phyloP scores from a whole-genome alignment of 2,113 vertebrate genomes.

The Echinops telfairi region DNA sequence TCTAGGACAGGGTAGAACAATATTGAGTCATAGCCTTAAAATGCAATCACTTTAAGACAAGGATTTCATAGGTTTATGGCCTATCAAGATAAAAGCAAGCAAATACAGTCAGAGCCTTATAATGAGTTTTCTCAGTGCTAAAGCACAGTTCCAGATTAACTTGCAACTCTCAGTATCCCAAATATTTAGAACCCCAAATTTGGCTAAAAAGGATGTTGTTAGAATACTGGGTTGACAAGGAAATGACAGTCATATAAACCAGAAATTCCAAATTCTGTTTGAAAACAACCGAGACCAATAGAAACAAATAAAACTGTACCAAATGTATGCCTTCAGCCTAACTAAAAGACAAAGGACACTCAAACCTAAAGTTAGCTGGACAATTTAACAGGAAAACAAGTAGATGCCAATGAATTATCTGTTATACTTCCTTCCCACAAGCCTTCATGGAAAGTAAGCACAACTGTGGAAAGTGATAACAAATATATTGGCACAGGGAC shows the following conservation, averaged over 20 bases:
- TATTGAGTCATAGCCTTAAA: conserved; percentile 36
- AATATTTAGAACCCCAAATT: not conserved
- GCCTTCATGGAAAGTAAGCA: not conserved
- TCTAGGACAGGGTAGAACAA: not conserved
- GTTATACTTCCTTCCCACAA: not conserved
- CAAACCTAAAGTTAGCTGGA: not conserved
- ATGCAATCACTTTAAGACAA: not conserved
- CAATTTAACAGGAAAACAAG: not conserved
- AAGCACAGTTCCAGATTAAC: not conserved
- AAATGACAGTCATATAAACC: not conserved
- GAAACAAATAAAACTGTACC: not conserved
- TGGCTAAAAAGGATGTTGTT: not conserved
- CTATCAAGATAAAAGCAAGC: conserved; percentile 15
- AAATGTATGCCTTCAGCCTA: not conserved
- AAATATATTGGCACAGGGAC: not conserved
- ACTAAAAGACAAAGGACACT: not conserved
- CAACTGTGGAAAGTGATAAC: not conserved
- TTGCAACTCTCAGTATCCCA: not conserved
- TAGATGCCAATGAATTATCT: not conserved
- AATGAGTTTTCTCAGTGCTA: not conserved
- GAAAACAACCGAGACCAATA: not conserved
- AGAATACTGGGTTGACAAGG: not conserved
- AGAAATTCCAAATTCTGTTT: not conserved
- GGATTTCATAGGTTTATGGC: not conserved
- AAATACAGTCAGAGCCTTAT: not conserved